Conservation (phyloP, 2,113 vertebrate genomes). For the Sarotherodon lohbergeri region DNA sequence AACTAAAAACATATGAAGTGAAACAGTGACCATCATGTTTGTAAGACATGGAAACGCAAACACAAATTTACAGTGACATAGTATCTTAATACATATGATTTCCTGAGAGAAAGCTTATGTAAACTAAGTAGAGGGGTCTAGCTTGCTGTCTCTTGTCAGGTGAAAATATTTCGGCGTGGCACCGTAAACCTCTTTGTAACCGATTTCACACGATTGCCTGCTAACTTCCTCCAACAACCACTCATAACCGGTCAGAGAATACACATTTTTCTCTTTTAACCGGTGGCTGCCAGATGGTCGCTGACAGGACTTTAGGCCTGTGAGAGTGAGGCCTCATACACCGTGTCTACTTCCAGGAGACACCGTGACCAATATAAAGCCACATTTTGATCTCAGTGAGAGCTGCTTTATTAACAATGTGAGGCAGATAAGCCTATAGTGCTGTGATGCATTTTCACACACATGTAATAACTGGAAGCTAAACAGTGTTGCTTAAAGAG, state of each 20-base stretch:
- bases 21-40: not conserved
- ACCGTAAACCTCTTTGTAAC: not conserved
- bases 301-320: not conserved
- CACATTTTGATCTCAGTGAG: not conserved
- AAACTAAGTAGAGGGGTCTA: not conserved
- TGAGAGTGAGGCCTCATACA: not conserved
- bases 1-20: not conserved
- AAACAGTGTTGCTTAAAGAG: not conserved
- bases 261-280: not conserved
- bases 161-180: not conserved
- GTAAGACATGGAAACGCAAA: not conserved
- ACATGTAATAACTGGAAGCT: not conserved
- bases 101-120: not conserved
- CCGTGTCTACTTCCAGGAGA: not conserved
- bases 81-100: not conserved
- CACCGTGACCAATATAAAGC: not conserved
- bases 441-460: not conserved
- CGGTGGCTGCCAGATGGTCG: not conserved
- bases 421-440: not conserved
- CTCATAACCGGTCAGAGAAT: not conserved
- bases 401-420: not conserved
- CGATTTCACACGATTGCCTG: not conserved
- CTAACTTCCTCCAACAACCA: not conserved
- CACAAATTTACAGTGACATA: not conserved
- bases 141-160: not conserved